phyloP scores from a whole-genome alignment of 2,888 invertebrate genomes.

The Rosalia funebris region DNA sequence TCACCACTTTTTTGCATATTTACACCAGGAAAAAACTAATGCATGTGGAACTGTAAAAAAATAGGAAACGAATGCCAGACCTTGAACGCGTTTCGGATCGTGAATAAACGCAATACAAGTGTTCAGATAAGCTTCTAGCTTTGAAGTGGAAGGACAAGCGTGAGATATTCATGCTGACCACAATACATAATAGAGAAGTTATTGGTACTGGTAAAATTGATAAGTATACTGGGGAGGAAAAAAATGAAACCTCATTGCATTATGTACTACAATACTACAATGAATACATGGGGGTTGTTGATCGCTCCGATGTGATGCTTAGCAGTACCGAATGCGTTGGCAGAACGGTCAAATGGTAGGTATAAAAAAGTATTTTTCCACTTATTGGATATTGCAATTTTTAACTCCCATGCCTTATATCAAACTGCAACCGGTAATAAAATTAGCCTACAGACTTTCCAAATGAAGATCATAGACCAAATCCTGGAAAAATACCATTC shows the following conservation, averaged over 20 bases:
- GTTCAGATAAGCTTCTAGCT: background rate
- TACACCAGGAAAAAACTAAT: slow-evolving; percentile 22
- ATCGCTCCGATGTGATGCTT: slow-evolving; percentile 47
- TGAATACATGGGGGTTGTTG: slow-evolving; percentile 37
- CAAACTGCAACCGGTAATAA: no score
- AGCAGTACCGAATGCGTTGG: slow-evolving; percentile 40
- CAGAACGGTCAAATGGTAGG: slow-evolving; percentile 44
- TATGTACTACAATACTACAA: slow-evolving; percentile 47
- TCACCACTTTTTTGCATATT: slow-evolving; percentile 7
- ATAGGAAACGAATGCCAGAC: slow-evolving; percentile 4
- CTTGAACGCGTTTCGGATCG: background rate
- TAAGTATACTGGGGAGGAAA: background rate
- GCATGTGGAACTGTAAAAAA: slow-evolving; percentile 27
- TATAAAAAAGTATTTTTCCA: slow-evolving; percentile 52
- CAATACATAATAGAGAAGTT: background rate
- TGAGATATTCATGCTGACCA: background rate
- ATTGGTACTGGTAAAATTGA: background rate
- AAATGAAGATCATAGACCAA: no score
- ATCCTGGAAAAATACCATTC: no score
- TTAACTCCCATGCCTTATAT: no score
- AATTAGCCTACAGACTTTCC: no score
- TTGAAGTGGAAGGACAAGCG: slow-evolving; percentile 2
- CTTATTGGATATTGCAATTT: slow-evolving; percentile 44
- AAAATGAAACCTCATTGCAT: slow-evolving; percentile 47
- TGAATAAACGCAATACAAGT: background rate